Evolutionary conservation across 2,888 invertebrate species (phyloP), one percentile per base, ranked within the genome.

Genomic region (Strigamia maritima): DNA sequence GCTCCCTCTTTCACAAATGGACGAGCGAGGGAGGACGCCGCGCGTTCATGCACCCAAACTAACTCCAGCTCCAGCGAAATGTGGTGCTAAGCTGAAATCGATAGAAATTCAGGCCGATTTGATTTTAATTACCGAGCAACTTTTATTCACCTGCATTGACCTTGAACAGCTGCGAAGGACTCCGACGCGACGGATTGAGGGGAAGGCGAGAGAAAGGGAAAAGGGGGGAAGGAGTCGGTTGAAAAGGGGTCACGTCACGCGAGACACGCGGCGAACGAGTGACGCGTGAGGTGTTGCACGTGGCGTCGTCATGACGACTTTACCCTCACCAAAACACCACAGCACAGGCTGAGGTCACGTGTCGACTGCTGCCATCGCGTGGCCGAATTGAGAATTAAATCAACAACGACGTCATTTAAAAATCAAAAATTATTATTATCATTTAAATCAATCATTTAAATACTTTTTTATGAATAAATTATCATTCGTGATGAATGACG

Each of bases 1-100:
- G 40, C 28, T 2, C 75, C 35, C 70, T 70, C 70, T 70, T 14
- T 70, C 70, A 28, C 70, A 75, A 40, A 75, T 75, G 75, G 75
- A 75, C 75, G 40, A 74, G 74, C 22, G 74, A 75, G 75, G 40
- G 35, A 22, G 40, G 75, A 75, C 38, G 77, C 44, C 44, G 26
- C 60, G 70, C 70, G 70, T 70, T 70, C 70, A 70, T 70, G 70
- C 26, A 70, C 70, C 70, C 70, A 70, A 24, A 28, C 70, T n/a
- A n/a, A n/a, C n/a, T n/a, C n/a, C n/a, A n/a, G n/a, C n/a, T 24
- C 54, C 54, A 19, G 70, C 28, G 70, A 70, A 38, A 38, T 40
- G 77, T 77, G 49, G 77, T 28, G 77, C 77, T 77, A 77, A 77
- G 44, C 77, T 77, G 77, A 77, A 77, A 77, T 77, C 77, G 44